phyloP scores from a whole-genome alignment of 2,888 invertebrate species.

The Eremobia ochroleuca region DNA sequence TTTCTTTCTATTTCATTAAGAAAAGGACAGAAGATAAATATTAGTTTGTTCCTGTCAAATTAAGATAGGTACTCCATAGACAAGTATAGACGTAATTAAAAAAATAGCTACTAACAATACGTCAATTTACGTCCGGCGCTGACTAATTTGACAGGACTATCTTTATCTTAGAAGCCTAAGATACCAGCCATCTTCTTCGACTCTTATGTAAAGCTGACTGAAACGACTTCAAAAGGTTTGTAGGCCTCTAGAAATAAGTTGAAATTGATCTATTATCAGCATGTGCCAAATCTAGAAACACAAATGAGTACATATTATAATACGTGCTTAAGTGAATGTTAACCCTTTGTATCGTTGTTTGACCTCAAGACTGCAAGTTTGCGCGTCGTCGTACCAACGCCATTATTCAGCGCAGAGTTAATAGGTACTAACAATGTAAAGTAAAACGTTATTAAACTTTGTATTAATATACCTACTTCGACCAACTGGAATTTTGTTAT shows the following conservation, averaged over 20 bases:
- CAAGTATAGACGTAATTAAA: too few species aligned
- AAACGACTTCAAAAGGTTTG: neutral
- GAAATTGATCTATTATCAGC: too few species aligned
- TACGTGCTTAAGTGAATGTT: conserved; percentile 17
- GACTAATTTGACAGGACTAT: too few species aligned
- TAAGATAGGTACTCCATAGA: too few species aligned
- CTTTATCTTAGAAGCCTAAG: neutral
- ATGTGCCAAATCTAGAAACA: neutral
- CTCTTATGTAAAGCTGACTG: neutral
- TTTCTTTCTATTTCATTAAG: too few species aligned
- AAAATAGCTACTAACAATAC: too few species aligned
- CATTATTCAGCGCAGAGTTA: conserved; percentile 25
- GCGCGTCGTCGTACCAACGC: neutral
- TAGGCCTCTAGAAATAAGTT: neutral
- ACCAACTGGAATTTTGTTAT: neutral
- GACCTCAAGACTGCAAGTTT: conserved; percentile 15
- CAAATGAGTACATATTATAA: conserved; percentile 5
- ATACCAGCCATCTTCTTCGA: neutral
- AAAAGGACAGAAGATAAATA: too few species aligned
- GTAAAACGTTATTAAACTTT: neutral
- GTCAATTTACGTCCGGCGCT: too few species aligned
- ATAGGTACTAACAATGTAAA: neutral
- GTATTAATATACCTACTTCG: neutral
- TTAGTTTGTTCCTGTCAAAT: too few species aligned
- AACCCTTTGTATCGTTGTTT: conserved; percentile 24